Evolutionary conservation across 2,888 invertebrate species (phyloP).

Genomic region (Parnassius mnemosyne): DNA sequence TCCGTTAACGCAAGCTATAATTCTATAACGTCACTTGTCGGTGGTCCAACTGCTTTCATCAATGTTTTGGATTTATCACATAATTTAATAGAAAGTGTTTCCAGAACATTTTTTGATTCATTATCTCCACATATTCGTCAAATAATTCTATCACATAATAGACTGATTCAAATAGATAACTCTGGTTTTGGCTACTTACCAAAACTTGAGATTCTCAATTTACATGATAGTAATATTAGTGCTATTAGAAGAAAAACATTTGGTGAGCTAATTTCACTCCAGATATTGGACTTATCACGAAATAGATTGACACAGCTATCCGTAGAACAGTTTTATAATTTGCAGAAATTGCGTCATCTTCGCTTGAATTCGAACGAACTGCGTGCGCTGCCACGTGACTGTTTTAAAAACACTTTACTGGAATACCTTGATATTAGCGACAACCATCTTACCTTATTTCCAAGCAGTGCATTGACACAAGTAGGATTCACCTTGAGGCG

Average conservation of each 20-base stretch:
- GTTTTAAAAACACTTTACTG: slow-evolving; percentile 85
- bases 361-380: slow-evolving; percentile 84
- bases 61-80: slow-evolving; percentile 83
- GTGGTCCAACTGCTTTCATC: slow-evolving; percentile 65
- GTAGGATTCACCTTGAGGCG: slow-evolving; percentile 87
- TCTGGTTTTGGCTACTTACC: slow-evolving; percentile 44
- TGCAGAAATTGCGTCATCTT: slow-evolving; percentile 83
- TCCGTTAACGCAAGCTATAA: slow-evolving; percentile 87
- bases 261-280: slow-evolving; percentile 57
- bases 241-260: slow-evolving; percentile 85
- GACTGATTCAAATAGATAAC: slow-evolving; percentile 63
- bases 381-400: slow-evolving; percentile 85
- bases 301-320: slow-evolving; percentile 47
- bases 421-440: slow-evolving; percentile 87
- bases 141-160: slow-evolving; percentile 82
- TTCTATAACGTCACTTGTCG: slow-evolving; percentile 61
- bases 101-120: slow-evolving; percentile 79
- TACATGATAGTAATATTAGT: slow-evolving; percentile 85
- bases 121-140: slow-evolving; percentile 46
- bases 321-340: slow-evolving; percentile 66
- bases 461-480: slow-evolving; percentile 85
- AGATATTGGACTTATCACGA: slow-evolving; percentile 51
- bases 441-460: slow-evolving; percentile 86
- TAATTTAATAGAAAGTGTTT: slow-evolving; percentile 81
- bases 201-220: slow-evolving; percentile 65